Base-by-base conservation (phyloP, 30 jellyfish, hydroid and myxozoan genomes). In the Catostylus mosaicus region DNA sequence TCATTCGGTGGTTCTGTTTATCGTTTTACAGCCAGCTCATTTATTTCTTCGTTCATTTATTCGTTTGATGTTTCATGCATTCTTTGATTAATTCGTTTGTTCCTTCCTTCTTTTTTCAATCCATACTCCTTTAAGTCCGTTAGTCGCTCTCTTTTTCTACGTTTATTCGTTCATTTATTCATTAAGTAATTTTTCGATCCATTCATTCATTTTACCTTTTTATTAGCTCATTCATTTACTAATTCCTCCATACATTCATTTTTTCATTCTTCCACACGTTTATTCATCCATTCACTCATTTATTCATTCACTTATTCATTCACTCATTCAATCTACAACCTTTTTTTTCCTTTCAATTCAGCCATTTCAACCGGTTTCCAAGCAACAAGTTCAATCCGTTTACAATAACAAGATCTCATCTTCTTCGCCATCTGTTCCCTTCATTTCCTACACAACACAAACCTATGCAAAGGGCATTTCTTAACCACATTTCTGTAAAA, bases 151-250 rank as follows among this genome's bases (percentile, higher is more conserved):
- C n/a, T n/a, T n/a, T n/a, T n/a, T n/a, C n/a, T n/a, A n/a, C n/a
- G n/a, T n/a, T n/a, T n/a, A 59, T 59, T 27, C 71, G 24, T 37
- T 22, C 71, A 59, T 27, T 27, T 37, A 24, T 59, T 59, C 71
- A 59, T 18, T 18, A 6, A 23, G 4, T 59, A 35, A 20, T 24
- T 59, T 37, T 19, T 12, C 5, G 38, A 59, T 59, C 19, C 38
- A 59, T 59, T 59, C 37, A 59, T 59, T 52, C 67, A 52, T 10
- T 52, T n/a, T 4, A 3, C 7, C 67, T 4, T 52, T 52, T 40
- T 5, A 40, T 7, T 7, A 3, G 19, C 19, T 52, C 67, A 52
- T n/a, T 52, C 67, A 16, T 20, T 52, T 26, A 20, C 30, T n/a
- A 7, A 52, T 52, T 52, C 29, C 3, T 52, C 30, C 67, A 52